Conservation (phyloP, 2,888 invertebrate genomes). For the Rhamphomyia laevipes region DNA sequence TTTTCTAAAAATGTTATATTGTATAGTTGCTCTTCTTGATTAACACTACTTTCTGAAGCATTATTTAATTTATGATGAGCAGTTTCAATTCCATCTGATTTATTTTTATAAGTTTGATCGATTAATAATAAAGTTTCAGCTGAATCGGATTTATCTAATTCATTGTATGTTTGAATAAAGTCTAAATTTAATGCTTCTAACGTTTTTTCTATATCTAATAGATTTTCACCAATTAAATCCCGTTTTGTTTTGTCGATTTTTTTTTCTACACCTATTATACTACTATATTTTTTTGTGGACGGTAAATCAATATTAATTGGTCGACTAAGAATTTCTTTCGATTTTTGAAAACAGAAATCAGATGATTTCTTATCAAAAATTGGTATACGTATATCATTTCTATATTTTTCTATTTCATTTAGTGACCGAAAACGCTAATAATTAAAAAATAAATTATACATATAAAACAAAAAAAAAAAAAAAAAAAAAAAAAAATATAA, state of each 20-base stretch:
- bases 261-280: not conserved
- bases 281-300: constrained; percentile 3
- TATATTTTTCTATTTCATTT: constrained; percentile 40
- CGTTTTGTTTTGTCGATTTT: constrained; percentile 11
- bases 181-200: constrained; percentile 36
- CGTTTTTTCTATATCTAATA: constrained; percentile 37
- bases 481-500: constrained; percentile 14
- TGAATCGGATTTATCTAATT: constrained; percentile 38
- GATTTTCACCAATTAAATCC: constrained; percentile 34
- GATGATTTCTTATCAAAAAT: constrained; percentile 62
- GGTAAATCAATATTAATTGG: constrained; percentile 36
- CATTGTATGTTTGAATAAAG: constrained; percentile 37
- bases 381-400: constrained; percentile 44
- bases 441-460: constrained; percentile 16
- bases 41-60: not conserved
- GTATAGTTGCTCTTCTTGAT: not conserved
- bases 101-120: constrained; percentile 17
- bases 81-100: not conserved
- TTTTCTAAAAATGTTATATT: not conserved
- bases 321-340: constrained; percentile 52
- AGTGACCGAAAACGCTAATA: constrained; percentile 41
- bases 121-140: constrained; percentile 35
- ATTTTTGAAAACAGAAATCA: constrained; percentile 61
- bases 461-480: constrained; percentile 15
- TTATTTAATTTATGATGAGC: not conserved